phyloP scores from a whole-genome alignment of 2,888 invertebrate species.

The Troides oblongomaculatus region DNA sequence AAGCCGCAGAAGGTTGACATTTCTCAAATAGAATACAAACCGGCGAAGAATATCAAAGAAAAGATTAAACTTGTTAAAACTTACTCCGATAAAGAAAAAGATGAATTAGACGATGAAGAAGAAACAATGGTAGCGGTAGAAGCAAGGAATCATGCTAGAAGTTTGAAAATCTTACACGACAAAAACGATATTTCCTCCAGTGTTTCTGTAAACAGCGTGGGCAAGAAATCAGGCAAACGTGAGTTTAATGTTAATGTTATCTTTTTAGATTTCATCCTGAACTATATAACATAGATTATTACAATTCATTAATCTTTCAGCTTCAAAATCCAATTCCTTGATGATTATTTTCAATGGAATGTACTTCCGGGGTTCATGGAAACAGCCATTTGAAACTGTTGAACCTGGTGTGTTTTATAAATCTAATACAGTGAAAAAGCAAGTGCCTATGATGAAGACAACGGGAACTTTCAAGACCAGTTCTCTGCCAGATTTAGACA shows the following conservation, averaged over 20 bases:
- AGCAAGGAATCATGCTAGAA: conserved; percentile 73
- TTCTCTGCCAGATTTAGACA: conserved; percentile 81
- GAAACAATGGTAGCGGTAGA: conserved; percentile 83
- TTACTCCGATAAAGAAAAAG: conserved; percentile 70
- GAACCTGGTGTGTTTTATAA: conserved; percentile 82
- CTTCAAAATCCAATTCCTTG: conserved; percentile 74
- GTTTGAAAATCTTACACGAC: conserved; percentile 58
- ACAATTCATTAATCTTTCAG: conserved; percentile 41
- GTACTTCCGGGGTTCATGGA: conserved; percentile 90
- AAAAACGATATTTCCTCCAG: conserved; percentile 79
- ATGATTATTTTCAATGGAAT: conserved; percentile 88
- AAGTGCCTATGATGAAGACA: conserved; percentile 84
- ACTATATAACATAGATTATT: not conserved
- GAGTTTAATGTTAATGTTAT: conserved; percentile 37
- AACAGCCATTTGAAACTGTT: conserved; percentile 81
- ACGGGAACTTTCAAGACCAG: conserved; percentile 82
- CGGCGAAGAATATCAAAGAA: conserved; percentile 74
- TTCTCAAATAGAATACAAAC: conserved; percentile 58
- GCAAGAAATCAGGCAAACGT: conserved; percentile 70
- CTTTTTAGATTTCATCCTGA: not conserved
- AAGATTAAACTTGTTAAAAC: conserved; percentile 78
- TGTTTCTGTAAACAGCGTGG: conserved; percentile 81
- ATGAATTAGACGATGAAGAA: conserved; percentile 72
- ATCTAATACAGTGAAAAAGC: conserved; percentile 80
- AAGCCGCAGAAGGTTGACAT: conserved; percentile 68